Evolutionary conservation across 2,888 invertebrate species (phyloP).

Genomic region (Eupithecia pulchellata): DNA sequence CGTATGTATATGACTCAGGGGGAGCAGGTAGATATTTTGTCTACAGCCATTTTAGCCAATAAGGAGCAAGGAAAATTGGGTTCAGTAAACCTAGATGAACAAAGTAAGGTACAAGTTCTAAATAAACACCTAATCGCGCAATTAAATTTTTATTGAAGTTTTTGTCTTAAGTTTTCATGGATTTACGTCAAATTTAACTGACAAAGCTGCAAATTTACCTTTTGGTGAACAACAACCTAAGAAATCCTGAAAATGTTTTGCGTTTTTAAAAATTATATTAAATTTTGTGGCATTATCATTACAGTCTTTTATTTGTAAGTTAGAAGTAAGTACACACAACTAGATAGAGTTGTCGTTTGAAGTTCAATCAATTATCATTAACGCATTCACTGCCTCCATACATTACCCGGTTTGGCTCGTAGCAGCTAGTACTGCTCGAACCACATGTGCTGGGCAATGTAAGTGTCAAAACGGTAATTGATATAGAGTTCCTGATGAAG

Average conservation of each 20-base stretch:
- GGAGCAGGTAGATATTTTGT: background rate
- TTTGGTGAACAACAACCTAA: background rate
- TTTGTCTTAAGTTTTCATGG: background rate
- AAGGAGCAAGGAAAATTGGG: background rate
- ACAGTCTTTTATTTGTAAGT: background rate
- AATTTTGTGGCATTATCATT: background rate
- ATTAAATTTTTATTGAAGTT: background rate
- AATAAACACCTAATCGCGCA: background rate
- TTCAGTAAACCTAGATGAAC: background rate
- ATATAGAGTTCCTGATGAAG: background rate
- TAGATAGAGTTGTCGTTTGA: background rate
- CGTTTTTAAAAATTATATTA: background rate
- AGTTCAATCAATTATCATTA: background rate
- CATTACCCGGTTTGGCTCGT: no score
- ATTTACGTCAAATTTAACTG: background rate
- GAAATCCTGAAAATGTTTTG: background rate
- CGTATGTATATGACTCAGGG: background rate
- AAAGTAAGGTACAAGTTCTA: background rate
- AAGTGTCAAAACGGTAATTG: background rate
- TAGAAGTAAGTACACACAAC: background rate
- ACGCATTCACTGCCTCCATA: no score
- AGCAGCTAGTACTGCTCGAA: no score
- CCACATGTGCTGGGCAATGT: no score
- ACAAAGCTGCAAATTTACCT: background rate
- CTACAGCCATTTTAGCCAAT: background rate